Evolutionary conservation across 2,888 invertebrate species (phyloP).

Genomic region (Autographa gamma): DNA sequence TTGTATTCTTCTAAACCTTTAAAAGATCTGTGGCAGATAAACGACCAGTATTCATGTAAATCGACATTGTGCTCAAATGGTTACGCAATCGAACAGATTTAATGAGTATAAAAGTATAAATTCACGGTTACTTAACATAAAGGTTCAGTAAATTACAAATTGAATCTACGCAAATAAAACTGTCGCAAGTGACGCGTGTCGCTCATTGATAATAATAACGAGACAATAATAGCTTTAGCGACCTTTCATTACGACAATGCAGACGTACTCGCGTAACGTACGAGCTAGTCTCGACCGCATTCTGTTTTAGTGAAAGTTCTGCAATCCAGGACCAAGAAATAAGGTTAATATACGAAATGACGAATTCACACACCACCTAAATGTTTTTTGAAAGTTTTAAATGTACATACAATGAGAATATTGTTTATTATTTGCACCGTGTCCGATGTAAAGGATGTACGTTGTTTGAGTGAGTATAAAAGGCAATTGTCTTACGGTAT

Average conservation of each 20-base stretch:
- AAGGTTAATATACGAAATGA: constrained; percentile 14
- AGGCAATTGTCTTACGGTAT: constrained; percentile 65
- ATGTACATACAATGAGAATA: constrained; percentile 65
- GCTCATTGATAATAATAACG: constrained; percentile 83
- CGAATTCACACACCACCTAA: constrained; percentile 52
- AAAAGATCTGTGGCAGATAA: constrained; percentile 16
- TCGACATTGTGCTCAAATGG: constrained; percentile 27
- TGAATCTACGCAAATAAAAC: constrained; percentile 67
- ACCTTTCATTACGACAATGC: constrained; percentile 76
- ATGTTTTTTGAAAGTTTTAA: constrained; percentile 50
- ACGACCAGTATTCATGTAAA: constrained; percentile 21
- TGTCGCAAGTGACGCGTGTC: constrained; percentile 78
- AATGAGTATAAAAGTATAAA: constrained; percentile 29
- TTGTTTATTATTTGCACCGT: constrained; percentile 65
- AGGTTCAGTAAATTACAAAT: constrained; percentile 59
- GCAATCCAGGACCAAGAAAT: constrained; percentile 34
- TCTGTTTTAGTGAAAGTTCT: constrained; percentile 35
- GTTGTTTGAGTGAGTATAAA: constrained; percentile 59
- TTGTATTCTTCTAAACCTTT: constrained; percentile 23
- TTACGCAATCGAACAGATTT: constrained; percentile 20
- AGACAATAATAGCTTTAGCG: constrained; percentile 71
- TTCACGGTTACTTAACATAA: constrained; percentile 62
- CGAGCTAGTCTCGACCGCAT: constrained; percentile 21
- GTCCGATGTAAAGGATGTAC: constrained; percentile 63
- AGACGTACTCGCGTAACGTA: constrained; percentile 34